A percentile compares a stretch with the other conserved stretches of the same genome.
Conservation (phyloP, 2,797 vertebrate genomes). For the Steatocranus sp. region DNA sequence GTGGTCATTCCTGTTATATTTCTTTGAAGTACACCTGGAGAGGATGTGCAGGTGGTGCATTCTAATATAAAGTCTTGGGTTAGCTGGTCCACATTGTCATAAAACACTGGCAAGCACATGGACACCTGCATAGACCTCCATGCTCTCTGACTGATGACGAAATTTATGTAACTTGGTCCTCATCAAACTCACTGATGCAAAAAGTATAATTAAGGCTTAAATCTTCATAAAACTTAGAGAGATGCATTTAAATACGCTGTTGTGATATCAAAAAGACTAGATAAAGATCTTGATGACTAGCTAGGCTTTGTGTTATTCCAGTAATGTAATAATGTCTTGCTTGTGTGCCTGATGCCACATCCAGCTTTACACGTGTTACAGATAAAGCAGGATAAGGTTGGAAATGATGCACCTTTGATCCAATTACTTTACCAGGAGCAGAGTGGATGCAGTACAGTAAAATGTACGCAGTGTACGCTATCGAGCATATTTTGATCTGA, state of each 20-base stretch:
- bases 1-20: not conserved
- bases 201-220: not conserved
- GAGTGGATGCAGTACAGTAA: not conserved
- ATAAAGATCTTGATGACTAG: not conserved
- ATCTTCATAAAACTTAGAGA: not conserved
- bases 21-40: not conserved
- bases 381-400: not conserved
- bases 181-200: rapidly evolving
- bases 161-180: rapidly evolving
- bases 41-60: not conserved
- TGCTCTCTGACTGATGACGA: rapidly evolving
- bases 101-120: not conserved
- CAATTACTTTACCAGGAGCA: not conserved
- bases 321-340: not conserved
- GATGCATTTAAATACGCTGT: not conserved
- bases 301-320: not conserved
- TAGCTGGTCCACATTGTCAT: not conserved
- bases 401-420: not conserved
- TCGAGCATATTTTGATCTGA: not conserved
- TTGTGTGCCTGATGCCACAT: not conserved
- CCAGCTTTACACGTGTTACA: not conserved
- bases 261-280: not conserved
- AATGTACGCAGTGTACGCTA: rapidly evolving
- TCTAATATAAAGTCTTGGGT: not conserved
- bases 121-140: not conserved